phyloP scores from a whole-genome alignment of 2,113 vertebrate genomes.

The Regulus satrapa region DNA sequence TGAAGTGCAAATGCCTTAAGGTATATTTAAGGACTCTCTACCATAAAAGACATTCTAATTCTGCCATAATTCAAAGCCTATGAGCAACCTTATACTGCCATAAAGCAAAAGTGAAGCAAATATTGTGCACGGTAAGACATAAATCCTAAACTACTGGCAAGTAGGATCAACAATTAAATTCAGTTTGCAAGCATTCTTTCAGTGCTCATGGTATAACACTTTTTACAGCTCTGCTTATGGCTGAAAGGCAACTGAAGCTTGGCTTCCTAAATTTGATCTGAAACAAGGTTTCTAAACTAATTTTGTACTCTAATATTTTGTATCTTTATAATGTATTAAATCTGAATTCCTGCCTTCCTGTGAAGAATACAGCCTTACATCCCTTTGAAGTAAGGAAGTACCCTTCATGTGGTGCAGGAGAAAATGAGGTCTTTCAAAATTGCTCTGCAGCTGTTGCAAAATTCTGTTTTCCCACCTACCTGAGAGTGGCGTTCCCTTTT shows the following conservation, averaged over 20 bases:
- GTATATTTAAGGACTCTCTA: neutral
- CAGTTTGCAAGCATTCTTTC: neutral
- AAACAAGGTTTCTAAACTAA: neutral
- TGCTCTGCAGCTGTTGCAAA: neutral
- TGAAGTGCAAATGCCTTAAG: neutral
- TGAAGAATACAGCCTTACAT: neutral
- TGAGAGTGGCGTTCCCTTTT: neutral
- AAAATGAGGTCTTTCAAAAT: neutral
- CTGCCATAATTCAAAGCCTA: neutral
- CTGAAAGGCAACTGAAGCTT: neutral
- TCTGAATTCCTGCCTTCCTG: neutral
- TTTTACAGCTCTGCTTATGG: neutral
- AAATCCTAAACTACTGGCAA: neutral
- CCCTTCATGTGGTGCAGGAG: neutral
- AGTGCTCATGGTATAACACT: neutral
- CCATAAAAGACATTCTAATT: neutral
- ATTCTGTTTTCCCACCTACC: neutral
- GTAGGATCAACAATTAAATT: neutral
- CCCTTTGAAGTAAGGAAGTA: neutral
- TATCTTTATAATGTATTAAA: neutral
- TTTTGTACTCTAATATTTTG: neutral
- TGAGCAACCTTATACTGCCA: neutral
- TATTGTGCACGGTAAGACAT: neutral
- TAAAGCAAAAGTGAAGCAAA: slow-evolving; percentile 11
- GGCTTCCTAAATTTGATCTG: neutral